Percentiles rank a stretch among this genome's conserved stretches.
Evolutionary conservation across 2,113 vertebrate species (phyloP).

Genomic region (Trogon melanurus): DNA sequence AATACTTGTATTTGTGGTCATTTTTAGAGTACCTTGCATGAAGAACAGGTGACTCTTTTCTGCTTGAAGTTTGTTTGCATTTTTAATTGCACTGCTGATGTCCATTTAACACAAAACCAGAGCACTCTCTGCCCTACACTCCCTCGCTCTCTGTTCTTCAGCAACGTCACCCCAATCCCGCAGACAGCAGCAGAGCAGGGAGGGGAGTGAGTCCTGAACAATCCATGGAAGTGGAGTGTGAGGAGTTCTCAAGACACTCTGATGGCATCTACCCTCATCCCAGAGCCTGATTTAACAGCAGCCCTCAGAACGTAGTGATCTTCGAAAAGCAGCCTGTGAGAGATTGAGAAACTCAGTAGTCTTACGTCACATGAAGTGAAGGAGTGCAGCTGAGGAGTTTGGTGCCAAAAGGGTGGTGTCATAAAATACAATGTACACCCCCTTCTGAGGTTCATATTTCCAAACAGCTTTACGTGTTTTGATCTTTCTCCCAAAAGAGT

Average conservation of each 20-base stretch:
- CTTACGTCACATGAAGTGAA: not conserved
- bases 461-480: not conserved
- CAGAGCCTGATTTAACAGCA: not conserved
- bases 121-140: not conserved
- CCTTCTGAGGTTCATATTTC: not conserved
- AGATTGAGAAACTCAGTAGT: accelerated
- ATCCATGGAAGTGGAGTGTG: not conserved
- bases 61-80: constrained; percentile 29
- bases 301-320: not conserved
- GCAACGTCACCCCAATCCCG: not conserved
- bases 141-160: not conserved
- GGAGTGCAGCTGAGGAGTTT: not conserved
- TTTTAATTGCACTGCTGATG: not conserved
- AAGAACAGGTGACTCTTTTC: constrained; percentile 40
- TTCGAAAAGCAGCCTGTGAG: not conserved
- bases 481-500: not conserved
- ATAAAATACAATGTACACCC: not conserved
- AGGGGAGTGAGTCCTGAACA: accelerated
- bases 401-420: not conserved
- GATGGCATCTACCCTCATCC: not conserved
- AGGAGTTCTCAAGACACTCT: not conserved
- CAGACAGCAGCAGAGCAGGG: not conserved
- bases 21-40: constrained; percentile 35
- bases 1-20: not conserved
- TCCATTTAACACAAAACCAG: not conserved